These are phyloP conservation scores for Pseudomyrmex flavicornis DNA, from an alignment of 1,140 invertebrate species.

Conservation along the genomic window DNA sequence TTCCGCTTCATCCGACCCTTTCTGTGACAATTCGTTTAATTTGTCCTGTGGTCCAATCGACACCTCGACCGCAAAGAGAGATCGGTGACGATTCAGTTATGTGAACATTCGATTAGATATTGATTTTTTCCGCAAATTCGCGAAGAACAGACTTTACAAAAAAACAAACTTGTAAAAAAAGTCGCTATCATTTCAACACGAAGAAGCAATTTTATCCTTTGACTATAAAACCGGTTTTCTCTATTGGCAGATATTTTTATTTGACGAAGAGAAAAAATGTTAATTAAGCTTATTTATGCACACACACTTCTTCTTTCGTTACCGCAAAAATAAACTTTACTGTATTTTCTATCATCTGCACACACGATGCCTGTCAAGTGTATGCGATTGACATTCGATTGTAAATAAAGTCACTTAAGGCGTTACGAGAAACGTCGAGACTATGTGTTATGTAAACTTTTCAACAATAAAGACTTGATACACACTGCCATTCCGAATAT, in stretches of 20 bases:
- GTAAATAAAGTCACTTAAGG: conserved; percentile 61
- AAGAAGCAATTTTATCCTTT: too few relatives aligned
- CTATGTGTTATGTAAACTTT: conserved; percentile 64
- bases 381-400: conserved; percentile 15
- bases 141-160: too few relatives aligned
- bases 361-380: neutral
- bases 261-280: too few relatives aligned
- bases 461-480: conserved; percentile 22
- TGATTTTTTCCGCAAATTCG: neutral
- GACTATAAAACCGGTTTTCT: too few relatives aligned
- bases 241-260: too few relatives aligned
- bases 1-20: conserved; percentile 64
- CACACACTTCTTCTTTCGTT: neutral
- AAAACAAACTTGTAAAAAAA: too few relatives aligned
- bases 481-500: conserved; percentile 13
- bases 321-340: neutral
- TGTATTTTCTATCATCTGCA: neutral
- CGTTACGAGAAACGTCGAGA: conserved; percentile 14
- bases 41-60: conserved; percentile 13
- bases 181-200: too few relatives aligned
- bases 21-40: conserved; percentile 56
- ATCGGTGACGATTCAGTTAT: conserved; percentile 3
- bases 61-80: neutral
- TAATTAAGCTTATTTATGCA: too few relatives aligned
- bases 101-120: neutral